phyloP scores from a whole-genome alignment of 2,797 vertebrate genomes.

The Cynopterus sphinx region DNA sequence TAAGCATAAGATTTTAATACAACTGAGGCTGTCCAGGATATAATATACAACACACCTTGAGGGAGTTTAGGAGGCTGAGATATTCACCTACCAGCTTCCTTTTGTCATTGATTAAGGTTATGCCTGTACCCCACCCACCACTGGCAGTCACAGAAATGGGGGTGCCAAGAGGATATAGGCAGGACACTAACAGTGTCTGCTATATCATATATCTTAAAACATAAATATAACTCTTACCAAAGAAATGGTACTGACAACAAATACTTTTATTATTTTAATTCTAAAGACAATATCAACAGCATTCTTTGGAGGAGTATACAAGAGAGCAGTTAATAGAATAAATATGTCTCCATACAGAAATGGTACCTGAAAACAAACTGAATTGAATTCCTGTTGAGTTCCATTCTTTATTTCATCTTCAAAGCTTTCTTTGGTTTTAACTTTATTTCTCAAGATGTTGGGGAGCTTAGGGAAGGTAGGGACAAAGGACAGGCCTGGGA shows the following conservation, averaged over 20 bases:
- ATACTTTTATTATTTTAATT: background rate
- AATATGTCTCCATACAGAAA: background rate
- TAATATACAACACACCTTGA: background rate
- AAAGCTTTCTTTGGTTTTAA: background rate
- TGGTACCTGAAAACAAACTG: background rate
- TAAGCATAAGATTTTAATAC: background rate
- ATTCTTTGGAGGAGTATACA: background rate
- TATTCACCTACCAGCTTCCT: conserved; percentile 1
- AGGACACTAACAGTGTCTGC: background rate
- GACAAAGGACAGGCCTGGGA: background rate
- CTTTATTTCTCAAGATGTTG: background rate
- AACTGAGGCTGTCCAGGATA: background rate
- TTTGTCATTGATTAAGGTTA: background rate
- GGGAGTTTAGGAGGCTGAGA: background rate
- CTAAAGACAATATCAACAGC: background rate
- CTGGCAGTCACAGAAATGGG: background rate
- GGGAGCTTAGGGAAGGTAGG: background rate
- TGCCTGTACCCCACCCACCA: background rate
- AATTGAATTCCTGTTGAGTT: background rate
- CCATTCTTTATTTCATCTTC: background rate
- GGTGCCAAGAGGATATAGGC: background rate
- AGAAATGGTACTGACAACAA: background rate
- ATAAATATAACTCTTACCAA: background rate
- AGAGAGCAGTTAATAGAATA: background rate
- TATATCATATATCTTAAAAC: background rate